These are phyloP conservation scores for Sula dactylatra DNA, from an alignment of 2,113 vertebrate species.

Conservation along the genomic window DNA sequence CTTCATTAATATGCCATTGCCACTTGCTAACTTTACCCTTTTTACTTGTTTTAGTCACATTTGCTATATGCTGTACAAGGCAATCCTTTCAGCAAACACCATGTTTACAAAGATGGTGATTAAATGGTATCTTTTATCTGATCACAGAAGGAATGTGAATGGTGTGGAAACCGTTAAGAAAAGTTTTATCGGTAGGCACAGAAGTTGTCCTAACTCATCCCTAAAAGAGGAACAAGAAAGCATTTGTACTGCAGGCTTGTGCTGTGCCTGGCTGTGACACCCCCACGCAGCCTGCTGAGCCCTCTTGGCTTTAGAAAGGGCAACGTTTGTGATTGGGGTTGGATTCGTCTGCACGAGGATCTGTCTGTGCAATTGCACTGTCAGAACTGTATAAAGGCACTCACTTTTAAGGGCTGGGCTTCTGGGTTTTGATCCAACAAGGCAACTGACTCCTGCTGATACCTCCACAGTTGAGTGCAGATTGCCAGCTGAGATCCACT, in stretches of 20 bases:
- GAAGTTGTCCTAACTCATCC: not conserved
- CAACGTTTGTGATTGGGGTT: not conserved
- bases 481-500: not conserved
- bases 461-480: not conserved
- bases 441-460: not conserved
- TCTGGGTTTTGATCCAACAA: not conserved
- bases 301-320: not conserved
- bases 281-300: not conserved
- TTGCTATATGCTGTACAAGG: not conserved
- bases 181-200: not conserved
- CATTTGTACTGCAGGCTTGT: not conserved
- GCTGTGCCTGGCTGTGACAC: not conserved
- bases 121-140: not conserved
- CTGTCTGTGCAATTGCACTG: not conserved
- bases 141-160: not conserved
- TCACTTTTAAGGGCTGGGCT: not conserved
- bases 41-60: not conserved
- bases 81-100: not conserved
- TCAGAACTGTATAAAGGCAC: not conserved
- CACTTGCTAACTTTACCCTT: not conserved
- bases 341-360: not conserved
- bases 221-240: not conserved
- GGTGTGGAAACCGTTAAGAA: not conserved
- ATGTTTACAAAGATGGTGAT: not conserved
- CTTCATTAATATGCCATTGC: not conserved